phyloP scores from a whole-genome alignment of 2,797 vertebrate genomes.

The Myotis vivesi region DNA sequence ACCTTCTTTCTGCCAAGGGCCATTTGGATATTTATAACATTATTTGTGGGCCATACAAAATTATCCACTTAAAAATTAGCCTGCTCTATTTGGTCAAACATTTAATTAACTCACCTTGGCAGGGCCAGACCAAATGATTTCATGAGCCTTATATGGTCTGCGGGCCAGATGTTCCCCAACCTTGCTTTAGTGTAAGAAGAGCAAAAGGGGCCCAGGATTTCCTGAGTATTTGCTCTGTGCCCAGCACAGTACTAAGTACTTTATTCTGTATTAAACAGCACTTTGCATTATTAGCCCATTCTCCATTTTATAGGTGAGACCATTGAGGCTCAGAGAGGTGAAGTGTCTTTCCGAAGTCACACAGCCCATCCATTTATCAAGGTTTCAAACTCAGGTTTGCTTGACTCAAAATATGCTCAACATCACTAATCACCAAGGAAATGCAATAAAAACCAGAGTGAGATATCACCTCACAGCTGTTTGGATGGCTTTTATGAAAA shows the following conservation, averaged over 20 bases:
- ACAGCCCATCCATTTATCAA: not conserved
- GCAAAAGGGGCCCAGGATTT: not conserved
- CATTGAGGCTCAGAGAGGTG: not conserved
- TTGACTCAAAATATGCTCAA: not conserved
- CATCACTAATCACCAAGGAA: not conserved
- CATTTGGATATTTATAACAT: too few relatives aligned
- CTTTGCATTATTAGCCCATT: not conserved
- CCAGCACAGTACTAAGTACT: too few relatives aligned
- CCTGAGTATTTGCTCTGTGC: not conserved
- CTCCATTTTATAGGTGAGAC: not conserved
- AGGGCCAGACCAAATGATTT: too few relatives aligned
- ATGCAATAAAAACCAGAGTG: not conserved
- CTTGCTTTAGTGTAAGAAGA: not conserved
- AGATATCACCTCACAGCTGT: not conserved
- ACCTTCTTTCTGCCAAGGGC: too few relatives aligned
- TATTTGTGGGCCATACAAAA: too few relatives aligned
- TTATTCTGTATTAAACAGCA: not conserved
- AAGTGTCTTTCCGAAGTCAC: not conserved
- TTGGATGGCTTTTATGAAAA: not conserved
- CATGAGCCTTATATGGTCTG: too few relatives aligned
- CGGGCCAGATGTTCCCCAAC: too few relatives aligned
- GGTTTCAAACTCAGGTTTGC: not conserved
- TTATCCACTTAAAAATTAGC: too few relatives aligned
- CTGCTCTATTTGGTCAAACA: too few relatives aligned
- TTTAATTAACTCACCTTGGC: too few relatives aligned